Base-by-base conservation (phyloP, 2,113 vertebrate species). In the Ibidorhyncha struthersii region DNA sequence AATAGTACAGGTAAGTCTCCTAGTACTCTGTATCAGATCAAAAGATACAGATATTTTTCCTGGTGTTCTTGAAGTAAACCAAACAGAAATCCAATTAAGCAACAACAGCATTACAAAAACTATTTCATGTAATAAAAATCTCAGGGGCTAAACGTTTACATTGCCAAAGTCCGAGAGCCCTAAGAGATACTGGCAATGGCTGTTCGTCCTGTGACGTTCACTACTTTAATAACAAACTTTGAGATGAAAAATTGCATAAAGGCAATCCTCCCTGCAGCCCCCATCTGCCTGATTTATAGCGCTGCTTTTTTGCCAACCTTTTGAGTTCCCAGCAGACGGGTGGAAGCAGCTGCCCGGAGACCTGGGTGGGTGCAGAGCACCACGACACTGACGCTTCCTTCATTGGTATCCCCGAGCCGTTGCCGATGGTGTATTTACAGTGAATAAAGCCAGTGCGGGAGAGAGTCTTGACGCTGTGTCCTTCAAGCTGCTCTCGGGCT, bases 11-110 rank as follows among this genome's bases (percentile, higher is more conserved):
- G 71, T 87, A 70, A 74, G 36, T 84, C 82, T 67, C 63, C 69
- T 43, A 50, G 41, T 55, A 32, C 34, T 77, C 38, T 47, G 26
- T 82, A 78, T 85, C 84, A 96, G 91, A 92, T 93, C 71, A 78
- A 95, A 90, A 6, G 50, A 45, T 17, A 32, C 41, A 9, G 62
- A 49, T 77, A 11, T 74, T 88, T 96, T 95, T 77, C 82, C 89
- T 66, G 29, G 41, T 86, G 45, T 86, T 90, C 84, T 30, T 82
- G 58, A 80, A 93, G 73, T 56, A 77, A 91, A 97, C 58, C 84
- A 93, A 96, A 91, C 89, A 89, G 63, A 89, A 96, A 90, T 78
- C 43, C 86, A 76, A 82, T 93, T 73, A 82, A 82, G 62, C 40
- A 66, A n/a, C 66, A 72, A 38, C 36, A 89, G 36, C 34, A 4